Conservation (phyloP, 2,113 vertebrate genomes). For the Naja naja region DNA sequence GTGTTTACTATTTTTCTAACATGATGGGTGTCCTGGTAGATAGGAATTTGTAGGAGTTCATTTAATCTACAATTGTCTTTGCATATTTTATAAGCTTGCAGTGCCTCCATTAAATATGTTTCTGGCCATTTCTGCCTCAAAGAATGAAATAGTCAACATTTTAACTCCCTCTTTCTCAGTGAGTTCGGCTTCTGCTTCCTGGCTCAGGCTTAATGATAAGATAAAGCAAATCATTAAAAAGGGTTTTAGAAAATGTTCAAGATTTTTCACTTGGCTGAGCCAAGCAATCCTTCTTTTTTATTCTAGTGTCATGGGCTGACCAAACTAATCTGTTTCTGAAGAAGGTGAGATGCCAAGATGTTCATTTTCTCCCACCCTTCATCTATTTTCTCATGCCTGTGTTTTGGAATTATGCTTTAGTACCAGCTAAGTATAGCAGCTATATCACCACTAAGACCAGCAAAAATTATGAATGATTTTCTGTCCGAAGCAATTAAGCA, state of each 20-base stretch:
- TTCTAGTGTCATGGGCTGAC: background rate
- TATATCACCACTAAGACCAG: background rate
- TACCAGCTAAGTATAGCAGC: background rate
- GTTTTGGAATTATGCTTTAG: constrained; percentile 3
- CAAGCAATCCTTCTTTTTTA: constrained; percentile 47
- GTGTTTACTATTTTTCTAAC: background rate
- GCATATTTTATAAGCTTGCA: background rate
- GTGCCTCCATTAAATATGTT: background rate
- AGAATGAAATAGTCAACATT: constrained; percentile 43
- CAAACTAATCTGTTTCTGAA: constrained; percentile 41
- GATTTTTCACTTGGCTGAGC: constrained; percentile 49
- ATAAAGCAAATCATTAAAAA: constrained; percentile 57
- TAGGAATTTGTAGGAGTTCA: background rate
- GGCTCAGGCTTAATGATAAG: constrained; percentile 53
- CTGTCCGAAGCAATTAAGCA: background rate
- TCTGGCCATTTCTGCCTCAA: background rate
- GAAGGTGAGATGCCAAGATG: background rate
- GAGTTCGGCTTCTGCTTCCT: constrained; percentile 33
- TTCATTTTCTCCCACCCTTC: background rate
- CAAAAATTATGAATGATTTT: background rate
- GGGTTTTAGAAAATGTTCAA: constrained; percentile 53
- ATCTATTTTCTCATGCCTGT: background rate
- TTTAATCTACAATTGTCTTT: background rate
- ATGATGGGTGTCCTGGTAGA: background rate
- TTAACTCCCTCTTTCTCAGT: constrained; percentile 7